phyloP scores from a whole-genome alignment of 1,140 invertebrate genomes.

The Drosophila serrata region DNA sequence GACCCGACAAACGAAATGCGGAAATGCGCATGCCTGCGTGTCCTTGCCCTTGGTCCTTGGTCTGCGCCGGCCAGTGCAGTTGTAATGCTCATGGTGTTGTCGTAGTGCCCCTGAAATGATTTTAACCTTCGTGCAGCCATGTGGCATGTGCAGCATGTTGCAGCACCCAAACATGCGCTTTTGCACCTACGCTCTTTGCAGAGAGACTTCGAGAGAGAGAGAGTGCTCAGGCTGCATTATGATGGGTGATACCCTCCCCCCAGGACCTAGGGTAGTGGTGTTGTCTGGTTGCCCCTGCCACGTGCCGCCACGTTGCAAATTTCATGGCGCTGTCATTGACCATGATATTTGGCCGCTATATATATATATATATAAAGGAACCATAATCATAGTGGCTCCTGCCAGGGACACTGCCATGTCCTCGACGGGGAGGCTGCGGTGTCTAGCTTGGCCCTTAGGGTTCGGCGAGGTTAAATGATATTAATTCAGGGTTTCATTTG shows the following conservation, averaged over 20 bases:
- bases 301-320: slow-evolving; percentile 39
- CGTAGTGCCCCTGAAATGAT: slow-evolving; percentile 74
- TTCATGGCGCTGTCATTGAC: slow-evolving; percentile 69
- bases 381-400: slow-evolving; percentile 9
- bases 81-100: slow-evolving; percentile 30
- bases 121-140: slow-evolving; percentile 78
- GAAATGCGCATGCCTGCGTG: slow-evolving; percentile 84
- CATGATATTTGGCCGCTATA: slow-evolving; percentile 68
- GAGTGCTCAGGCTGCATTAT: background rate
- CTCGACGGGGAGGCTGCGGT: slow-evolving; percentile 15
- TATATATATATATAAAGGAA: background rate
- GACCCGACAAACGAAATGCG: slow-evolving; percentile 60
- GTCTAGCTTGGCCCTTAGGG: background rate
- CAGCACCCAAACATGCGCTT: slow-evolving; percentile 69
- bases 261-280: slow-evolving; percentile 45
- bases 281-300: slow-evolving; percentile 72
- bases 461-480: background rate
- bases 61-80: slow-evolving; percentile 37
- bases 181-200: slow-evolving; percentile 37
- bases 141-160: slow-evolving; percentile 60
- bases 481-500: background rate
- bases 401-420: slow-evolving; percentile 34
- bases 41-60: slow-evolving; percentile 80
- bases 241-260: slow-evolving; percentile 7
- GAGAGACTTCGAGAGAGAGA: background rate